Evolutionary conservation across 2,888 invertebrate species (phyloP), one percentile per base, ranked within the genome.

Genomic region (Andricus curvator): DNA sequence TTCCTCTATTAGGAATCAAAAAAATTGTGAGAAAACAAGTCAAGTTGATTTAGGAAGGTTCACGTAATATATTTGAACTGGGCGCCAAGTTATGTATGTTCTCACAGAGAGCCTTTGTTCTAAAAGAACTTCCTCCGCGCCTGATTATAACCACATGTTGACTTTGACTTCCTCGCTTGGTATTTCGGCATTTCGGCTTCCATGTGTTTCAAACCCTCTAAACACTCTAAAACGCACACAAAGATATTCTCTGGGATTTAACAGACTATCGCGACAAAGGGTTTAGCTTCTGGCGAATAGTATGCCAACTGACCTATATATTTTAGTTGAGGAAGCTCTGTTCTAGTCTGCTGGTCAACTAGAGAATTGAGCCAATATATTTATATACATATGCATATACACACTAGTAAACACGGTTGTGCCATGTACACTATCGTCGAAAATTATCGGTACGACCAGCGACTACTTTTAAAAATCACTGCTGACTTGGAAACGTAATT

Each of bases 261-360:
- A 6, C 64, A 66, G 74, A 25, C 29, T 78, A 48, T 78, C 51
- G 78, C 83, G 84, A 86, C 85, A 86, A 87, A 84, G 85, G 83
- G 82, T 77, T 81, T 78, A 67, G 79, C 78, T 83, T 81, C 77
- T 80, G 79, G 78, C 77, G 67, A 83, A 83, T 81, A 78, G 80
- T 74, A 79, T 84, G 87, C 86, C 86, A 85, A 88, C 84, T 89
- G 88, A 89, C 89, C 89, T 85, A 89, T 89, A 88, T 89, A 84
- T 68, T 74, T 74, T 51, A 56, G 41, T 62, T 41, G 85, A 82
- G 78, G 77, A 84, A 66, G 62, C 44, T 25, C 44, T 11, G n/a
- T 66, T 66, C 66, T 41, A 66, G 37, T 66, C 37, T 66, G 11
- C 66, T 66, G 37, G 41, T 66, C 66, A 66, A 66, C 20, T 6